Evolutionary conservation across 2,113 vertebrate genomes (phyloP).

Genomic region (Carassius carassius): DNA sequence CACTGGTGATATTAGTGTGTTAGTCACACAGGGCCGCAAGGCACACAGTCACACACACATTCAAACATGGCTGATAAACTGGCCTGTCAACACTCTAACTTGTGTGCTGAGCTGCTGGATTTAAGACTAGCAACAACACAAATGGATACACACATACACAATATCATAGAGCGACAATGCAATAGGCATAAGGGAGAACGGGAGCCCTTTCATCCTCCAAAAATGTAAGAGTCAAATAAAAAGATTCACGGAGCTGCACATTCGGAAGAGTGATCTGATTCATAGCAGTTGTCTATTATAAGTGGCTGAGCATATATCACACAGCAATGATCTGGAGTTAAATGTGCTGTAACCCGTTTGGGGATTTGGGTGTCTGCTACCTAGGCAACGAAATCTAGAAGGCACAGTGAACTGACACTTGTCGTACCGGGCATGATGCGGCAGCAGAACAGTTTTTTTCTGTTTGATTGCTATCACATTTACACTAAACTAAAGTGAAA

Average conservation of each 20-base stretch:
- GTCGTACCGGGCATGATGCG: neutral
- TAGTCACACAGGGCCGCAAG: slow-evolving; percentile 22
- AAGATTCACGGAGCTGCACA: neutral
- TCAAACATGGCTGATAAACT: slow-evolving; percentile 44
- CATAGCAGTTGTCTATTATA: slow-evolving; percentile 1
- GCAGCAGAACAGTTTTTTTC: neutral
- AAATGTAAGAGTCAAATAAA: neutral
- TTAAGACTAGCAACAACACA: slow-evolving; percentile 27
- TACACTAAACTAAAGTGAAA: too few relatives aligned
- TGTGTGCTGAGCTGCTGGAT: slow-evolving; percentile 46
- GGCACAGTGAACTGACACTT: neutral
- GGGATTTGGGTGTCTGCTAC: slow-evolving; percentile 62
- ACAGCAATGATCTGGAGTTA: slow-evolving; percentile 59
- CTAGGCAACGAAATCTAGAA: slow-evolving; percentile 56
- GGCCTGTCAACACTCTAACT: slow-evolving; percentile 46
- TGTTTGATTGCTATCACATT: too few relatives aligned
- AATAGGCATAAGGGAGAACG: neutral
- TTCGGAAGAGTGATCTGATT: neutral
- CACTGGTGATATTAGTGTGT: slow-evolving; percentile 39
- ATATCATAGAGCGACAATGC: neutral
- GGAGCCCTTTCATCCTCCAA: neutral
- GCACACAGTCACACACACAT: slow-evolving; percentile 21
- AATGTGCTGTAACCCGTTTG: slow-evolving; percentile 59
- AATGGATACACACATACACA: neutral
- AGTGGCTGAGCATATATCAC: slow-evolving; percentile 2